Evolutionary conservation across 2,888 invertebrate genomes (phyloP).

Genomic region (Dinocampus coccinellae): DNA sequence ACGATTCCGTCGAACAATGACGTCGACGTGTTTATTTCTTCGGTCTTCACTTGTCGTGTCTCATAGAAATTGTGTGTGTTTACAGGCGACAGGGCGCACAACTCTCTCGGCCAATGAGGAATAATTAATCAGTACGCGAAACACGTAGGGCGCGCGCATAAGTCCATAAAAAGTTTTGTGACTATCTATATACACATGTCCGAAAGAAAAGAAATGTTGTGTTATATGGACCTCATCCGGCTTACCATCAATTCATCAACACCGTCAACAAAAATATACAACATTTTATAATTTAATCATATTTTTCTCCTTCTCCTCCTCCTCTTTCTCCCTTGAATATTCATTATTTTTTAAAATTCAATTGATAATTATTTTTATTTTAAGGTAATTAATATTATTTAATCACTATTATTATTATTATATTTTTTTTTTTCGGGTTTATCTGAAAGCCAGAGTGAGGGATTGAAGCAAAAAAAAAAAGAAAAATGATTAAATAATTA

Average conservation of each 20-base stretch:
- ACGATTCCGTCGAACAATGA: slow-evolving; percentile 30
- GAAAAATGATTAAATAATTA: too few species aligned
- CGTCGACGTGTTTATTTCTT: slow-evolving; percentile 33
- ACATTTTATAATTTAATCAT: neutral
- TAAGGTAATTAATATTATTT: too few species aligned
- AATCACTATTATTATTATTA: too few species aligned
- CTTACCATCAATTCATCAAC: slow-evolving; percentile 1
- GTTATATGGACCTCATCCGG: slow-evolving; percentile 39
- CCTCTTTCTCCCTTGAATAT: too few species aligned
- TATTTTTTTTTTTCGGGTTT: too few species aligned
- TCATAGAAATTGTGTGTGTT: neutral
- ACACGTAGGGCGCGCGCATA: slow-evolving; percentile 57
- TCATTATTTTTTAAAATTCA: neutral
- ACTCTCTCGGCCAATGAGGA: slow-evolving; percentile 39
- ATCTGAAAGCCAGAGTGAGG: too few species aligned
- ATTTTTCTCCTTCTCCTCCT: neutral
- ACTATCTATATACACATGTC: neutral
- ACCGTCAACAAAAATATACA: neutral
- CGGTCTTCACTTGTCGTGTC: neutral
- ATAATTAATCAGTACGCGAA: slow-evolving; percentile 58
- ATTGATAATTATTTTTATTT: neutral
- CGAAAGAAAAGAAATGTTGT: slow-evolving; percentile 33
- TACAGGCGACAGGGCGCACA: slow-evolving; percentile 19
- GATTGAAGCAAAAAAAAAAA: too few species aligned
- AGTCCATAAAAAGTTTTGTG: slow-evolving; percentile 44